Base-by-base conservation (phyloP, 1,140 invertebrate genomes). In the Brachionus sp. region DNA sequence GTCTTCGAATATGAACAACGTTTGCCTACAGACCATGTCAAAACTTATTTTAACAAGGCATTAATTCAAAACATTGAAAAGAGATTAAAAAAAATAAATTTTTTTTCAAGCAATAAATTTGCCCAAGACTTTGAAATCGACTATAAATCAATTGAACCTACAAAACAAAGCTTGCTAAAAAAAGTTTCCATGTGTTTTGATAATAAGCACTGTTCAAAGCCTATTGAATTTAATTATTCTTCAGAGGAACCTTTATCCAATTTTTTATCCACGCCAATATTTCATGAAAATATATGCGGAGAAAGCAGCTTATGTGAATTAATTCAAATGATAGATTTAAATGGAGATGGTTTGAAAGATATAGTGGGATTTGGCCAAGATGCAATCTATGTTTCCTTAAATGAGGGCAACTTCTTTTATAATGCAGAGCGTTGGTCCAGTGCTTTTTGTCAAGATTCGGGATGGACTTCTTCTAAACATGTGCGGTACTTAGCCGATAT, bases 31-130 rank as follows among this genome's bases (percentile, higher is more conserved):
- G 57, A 62, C 57, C 57, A 62, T 62, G 57, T 62, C 19, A 19
- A 62, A 62, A 62, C 57, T 19, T 62, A 62, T 62, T 62, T 62
- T 62, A 19, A 62, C 57, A 62, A 62, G 57, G 19, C 57, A 62
- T 62, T 62, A 62, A 62, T 62, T 62, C 57, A 62, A 62, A 62
- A 62, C 57, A 62, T 62, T 62, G 57, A 62, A 62, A 62, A 62
- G 16, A 0, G 57, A 62, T 25, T 62, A 23, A 62, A 62, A 62
- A 62, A 62, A 62, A 62, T 62, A 62, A 62, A 62, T n/a, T 62
- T 62, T 62, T 25, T n/a, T 62, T 62, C 57, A 62, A 62, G 7
- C 57, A 62, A 62, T 25, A 62, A 62, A 62, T 62, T 62, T 62
- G 57, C 57, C 57, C 13, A 62, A 62, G 57, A 9, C 7, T 62